These are phyloP conservation scores for Dyspetes luteomarginatus DNA, from an alignment of 2,888 invertebrate genomes.

Conservation along the genomic window DNA sequence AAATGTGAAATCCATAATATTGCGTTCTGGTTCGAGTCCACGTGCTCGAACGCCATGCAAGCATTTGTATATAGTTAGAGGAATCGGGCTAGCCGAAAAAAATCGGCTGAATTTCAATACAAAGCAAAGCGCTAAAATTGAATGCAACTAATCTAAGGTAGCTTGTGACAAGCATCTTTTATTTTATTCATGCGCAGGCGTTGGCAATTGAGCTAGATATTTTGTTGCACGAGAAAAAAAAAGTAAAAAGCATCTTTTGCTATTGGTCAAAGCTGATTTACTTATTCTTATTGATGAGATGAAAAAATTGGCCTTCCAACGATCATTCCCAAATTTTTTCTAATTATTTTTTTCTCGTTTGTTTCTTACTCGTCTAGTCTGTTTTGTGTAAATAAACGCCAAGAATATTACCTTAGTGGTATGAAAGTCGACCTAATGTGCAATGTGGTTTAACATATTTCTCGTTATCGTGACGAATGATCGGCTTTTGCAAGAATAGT, in stretches of 20 bases:
- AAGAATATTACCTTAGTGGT: conserved; percentile 9
- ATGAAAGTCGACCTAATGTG: conserved; percentile 1
- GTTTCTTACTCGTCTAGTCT: conserved; percentile 62
- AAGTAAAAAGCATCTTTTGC: conserved; percentile 21
- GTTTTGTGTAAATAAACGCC: conserved; percentile 42
- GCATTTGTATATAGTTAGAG: conserved; percentile 50
- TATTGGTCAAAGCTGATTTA: conserved; percentile 28
- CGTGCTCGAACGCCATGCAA: background rate
- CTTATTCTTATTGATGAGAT: conserved; percentile 38
- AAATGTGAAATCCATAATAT: background rate
- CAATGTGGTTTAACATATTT: conserved; percentile 23
- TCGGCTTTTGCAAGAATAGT: background rate
- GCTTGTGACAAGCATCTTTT: background rate
- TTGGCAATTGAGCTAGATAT: conserved; percentile 41
- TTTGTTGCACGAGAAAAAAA: background rate
- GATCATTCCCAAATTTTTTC: conserved; percentile 53
- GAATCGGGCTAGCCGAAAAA: background rate
- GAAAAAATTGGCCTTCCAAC: conserved; percentile 43
- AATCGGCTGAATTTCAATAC: too few relatives aligned
- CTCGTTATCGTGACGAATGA: background rate
- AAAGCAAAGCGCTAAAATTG: conserved; percentile 21
- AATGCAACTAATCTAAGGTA: conserved; percentile 21
- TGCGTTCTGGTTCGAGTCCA: background rate
- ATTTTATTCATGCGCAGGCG: background rate
- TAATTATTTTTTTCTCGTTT: conserved; percentile 12